Conservation (phyloP, 2,888 invertebrate species). For the Agrotis clavis region DNA sequence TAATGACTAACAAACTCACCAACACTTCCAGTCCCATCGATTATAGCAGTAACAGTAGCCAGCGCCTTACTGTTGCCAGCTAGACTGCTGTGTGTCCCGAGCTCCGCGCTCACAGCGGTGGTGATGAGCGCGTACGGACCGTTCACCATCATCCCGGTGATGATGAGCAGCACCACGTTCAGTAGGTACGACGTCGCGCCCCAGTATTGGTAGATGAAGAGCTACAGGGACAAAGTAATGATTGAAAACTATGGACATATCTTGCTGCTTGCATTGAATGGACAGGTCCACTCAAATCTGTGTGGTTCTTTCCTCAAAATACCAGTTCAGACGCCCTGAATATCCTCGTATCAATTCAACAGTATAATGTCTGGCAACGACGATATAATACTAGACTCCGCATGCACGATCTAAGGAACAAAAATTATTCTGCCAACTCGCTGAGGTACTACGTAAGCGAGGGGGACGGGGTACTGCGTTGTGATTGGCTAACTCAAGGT, state of each 20-base stretch:
- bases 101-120: conserved; percentile 98
- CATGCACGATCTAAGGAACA: too few species aligned
- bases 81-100: conserved; percentile 96
- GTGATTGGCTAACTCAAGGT: too few species aligned
- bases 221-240: conserved; percentile 88
- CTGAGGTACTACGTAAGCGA: too few species aligned
- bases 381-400: too few species aligned
- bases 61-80: conserved; percentile 96
- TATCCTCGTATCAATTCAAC: too few species aligned
- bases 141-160: conserved; percentile 96
- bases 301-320: too few species aligned
- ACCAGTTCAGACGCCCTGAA: too few species aligned
- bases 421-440: too few species aligned
- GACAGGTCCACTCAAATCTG: too few species aligned
- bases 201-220: conserved; percentile 95
- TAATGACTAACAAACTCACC: conserved; percentile 84
- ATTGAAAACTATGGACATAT: background rate
- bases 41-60: conserved; percentile 99
- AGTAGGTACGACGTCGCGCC: conserved; percentile 92
- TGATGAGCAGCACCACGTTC: conserved; percentile 93
- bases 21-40: conserved; percentile 98
- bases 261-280: too few species aligned
- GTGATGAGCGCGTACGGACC: conserved; percentile 99
- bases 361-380: too few species aligned
- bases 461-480: too few species aligned